phyloP scores from a whole-genome alignment of 2,797 vertebrate genomes.

The Betta splendens region DNA sequence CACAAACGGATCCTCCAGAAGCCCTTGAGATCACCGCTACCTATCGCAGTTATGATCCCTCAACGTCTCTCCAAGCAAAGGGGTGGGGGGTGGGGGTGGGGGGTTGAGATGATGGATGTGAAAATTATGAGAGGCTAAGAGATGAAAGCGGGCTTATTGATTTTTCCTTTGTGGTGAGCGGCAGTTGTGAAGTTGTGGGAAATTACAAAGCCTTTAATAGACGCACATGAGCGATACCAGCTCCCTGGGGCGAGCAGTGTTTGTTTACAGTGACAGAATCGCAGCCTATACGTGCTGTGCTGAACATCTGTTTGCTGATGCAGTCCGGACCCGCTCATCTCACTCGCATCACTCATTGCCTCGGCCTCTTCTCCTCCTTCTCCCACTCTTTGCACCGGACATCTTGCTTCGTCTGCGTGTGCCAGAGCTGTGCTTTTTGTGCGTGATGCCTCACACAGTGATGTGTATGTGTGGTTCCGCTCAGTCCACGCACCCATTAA shows the following conservation, averaged over 20 bases:
- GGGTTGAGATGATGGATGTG: neutral
- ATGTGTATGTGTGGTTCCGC: constrained; percentile 46
- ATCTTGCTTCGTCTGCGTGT: constrained; percentile 40
- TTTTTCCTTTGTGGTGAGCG: constrained; percentile 19
- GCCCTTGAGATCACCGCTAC: constrained; percentile 14
- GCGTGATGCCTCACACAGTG: constrained; percentile 35
- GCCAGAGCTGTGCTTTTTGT: constrained; percentile 24
- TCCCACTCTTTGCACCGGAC: constrained; percentile 44
- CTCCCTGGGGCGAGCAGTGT: constrained; percentile 40
- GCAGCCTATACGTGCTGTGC: constrained; percentile 21
- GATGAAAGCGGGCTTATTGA: constrained; percentile 20
- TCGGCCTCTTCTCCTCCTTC: constrained; percentile 30
- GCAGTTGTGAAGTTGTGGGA: constrained; percentile 4
- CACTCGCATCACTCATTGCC: constrained; percentile 46
- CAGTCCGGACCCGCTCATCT: constrained; percentile 58
- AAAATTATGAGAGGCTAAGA: constrained; percentile 9
- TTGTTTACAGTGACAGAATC: constrained; percentile 51
- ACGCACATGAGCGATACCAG: constrained; percentile 32
- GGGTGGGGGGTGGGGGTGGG: too few species aligned
- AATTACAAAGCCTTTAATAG: constrained; percentile 29
- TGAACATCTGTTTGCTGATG: constrained; percentile 62
- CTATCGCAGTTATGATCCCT: neutral
- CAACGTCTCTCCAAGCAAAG: neutral
- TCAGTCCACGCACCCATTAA: constrained; percentile 41
- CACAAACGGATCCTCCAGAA: constrained; percentile 22